These are phyloP conservation scores for Manis pentadactyla DNA, from an alignment of 2,797 vertebrate species.

Conservation along the genomic window DNA sequence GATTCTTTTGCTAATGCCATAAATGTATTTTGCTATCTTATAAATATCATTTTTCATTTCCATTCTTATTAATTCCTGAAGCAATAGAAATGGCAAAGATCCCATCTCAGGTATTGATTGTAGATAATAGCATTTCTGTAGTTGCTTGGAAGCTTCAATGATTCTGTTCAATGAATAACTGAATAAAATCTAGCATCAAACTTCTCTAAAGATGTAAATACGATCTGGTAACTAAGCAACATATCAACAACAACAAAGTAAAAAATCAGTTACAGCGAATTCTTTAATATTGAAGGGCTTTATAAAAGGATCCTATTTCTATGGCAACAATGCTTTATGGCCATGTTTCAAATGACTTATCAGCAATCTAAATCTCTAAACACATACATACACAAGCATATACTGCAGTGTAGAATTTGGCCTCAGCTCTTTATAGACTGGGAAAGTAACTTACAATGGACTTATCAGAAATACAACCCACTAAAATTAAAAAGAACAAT, in stretches of 20 bases:
- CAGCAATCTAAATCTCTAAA: neutral
- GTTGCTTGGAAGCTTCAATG: neutral
- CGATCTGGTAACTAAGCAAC: neutral
- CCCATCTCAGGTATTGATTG: neutral
- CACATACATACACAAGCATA: neutral
- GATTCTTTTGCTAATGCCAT: neutral
- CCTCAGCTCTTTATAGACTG: neutral
- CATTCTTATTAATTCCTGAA: constrained; percentile 19
- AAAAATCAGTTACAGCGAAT: neutral
- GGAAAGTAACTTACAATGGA: constrained; percentile 10
- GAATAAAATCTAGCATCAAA: neutral
- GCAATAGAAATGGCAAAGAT: constrained; percentile 27
- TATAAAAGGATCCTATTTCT: constrained; percentile 45
- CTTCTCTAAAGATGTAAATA: constrained; percentile 32
- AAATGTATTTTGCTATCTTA: constrained; percentile 17
- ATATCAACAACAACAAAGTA: constrained; percentile 11
- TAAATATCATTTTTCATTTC: constrained; percentile 21
- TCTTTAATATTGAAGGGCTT: neutral
- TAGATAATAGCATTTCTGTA: neutral
- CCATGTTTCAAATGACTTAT: constrained; percentile 34
- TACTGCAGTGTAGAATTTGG: neutral
- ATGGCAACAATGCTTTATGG: neutral
- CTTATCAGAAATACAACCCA: neutral
- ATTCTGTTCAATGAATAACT: neutral
- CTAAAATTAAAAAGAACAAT: neutral